A percentile compares a stretch with the other conserved stretches of the same genome.
These are phyloP conservation scores for Apus apus DNA, from an alignment of 2,113 vertebrate species.

Conservation along the genomic window DNA sequence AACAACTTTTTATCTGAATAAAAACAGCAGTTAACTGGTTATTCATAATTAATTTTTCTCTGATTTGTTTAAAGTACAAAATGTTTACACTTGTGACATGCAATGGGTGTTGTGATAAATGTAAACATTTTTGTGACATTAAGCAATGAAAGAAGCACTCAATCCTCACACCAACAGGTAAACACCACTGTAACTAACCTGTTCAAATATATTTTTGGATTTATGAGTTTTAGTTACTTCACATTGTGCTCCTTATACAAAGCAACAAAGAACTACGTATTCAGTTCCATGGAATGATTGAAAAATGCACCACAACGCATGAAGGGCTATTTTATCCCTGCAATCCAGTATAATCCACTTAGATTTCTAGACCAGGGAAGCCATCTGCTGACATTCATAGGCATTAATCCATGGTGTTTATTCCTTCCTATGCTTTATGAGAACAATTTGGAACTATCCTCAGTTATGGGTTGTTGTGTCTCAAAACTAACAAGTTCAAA, in stretches of 20 bases:
- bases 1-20: neutral
- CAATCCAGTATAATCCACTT: neutral
- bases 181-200: neutral
- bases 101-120: neutral
- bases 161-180: neutral
- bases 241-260: neutral
- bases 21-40: neutral
- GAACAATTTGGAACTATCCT: neutral
- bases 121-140: neutral
- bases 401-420: neutral
- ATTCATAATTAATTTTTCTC: neutral
- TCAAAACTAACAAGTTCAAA: neutral
- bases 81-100: neutral
- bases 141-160: neutral
- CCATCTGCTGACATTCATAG: slow-evolving; percentile 26
- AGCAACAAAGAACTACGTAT: neutral
- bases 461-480: neutral
- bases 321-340: neutral
- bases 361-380: slow-evolving; percentile 13
- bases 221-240: neutral
- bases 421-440: neutral
- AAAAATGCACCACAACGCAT: neutral
- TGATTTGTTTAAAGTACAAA: neutral
- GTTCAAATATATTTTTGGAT: neutral
- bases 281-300: neutral